phyloP scores from a whole-genome alignment of 2,113 vertebrate species.

The Rhea americana region DNA sequence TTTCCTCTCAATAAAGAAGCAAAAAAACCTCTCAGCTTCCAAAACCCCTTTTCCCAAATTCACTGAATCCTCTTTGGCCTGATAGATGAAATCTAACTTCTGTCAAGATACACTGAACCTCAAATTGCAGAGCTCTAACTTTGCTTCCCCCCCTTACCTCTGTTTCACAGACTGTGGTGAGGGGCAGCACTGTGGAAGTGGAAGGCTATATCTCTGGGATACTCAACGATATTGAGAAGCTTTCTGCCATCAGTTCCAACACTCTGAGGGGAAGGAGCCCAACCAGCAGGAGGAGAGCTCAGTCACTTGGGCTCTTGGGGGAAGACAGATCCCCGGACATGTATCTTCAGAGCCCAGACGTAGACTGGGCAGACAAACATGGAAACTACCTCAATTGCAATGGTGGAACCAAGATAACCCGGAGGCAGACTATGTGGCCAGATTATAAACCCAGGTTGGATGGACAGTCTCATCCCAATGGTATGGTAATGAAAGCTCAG shows the following conservation, averaged over 20 bases:
- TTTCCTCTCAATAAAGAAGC: background rate
- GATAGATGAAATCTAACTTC: background rate
- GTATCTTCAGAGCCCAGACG: slow-evolving; percentile 88
- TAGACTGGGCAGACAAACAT: slow-evolving; percentile 78
- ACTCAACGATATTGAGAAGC: slow-evolving; percentile 92
- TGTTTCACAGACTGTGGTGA: slow-evolving; percentile 88
- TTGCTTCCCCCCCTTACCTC: background rate
- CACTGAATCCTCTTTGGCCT: background rate
- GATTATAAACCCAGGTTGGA: slow-evolving; percentile 84
- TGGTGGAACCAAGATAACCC: slow-evolving; percentile 81
- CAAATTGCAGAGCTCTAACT: background rate
- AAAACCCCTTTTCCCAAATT: background rate
- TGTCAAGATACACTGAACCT: background rate
- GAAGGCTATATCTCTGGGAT: slow-evolving; percentile 93
- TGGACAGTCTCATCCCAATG: slow-evolving; percentile 84
- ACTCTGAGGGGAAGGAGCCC: slow-evolving; percentile 90
- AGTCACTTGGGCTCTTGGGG: slow-evolving; percentile 90
- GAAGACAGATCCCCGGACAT: slow-evolving; percentile 85
- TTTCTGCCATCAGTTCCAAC: slow-evolving; percentile 96
- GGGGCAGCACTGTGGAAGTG: slow-evolving; percentile 88
- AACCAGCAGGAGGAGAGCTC: slow-evolving; percentile 89
- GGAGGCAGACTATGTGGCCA: slow-evolving; percentile 85
- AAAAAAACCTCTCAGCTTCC: too few relatives aligned
- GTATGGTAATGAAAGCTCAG: slow-evolving; percentile 86
- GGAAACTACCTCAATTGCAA: slow-evolving; percentile 84